phyloP scores from a whole-genome alignment of 2,888 invertebrate genomes.

The Ischnura elegans region DNA sequence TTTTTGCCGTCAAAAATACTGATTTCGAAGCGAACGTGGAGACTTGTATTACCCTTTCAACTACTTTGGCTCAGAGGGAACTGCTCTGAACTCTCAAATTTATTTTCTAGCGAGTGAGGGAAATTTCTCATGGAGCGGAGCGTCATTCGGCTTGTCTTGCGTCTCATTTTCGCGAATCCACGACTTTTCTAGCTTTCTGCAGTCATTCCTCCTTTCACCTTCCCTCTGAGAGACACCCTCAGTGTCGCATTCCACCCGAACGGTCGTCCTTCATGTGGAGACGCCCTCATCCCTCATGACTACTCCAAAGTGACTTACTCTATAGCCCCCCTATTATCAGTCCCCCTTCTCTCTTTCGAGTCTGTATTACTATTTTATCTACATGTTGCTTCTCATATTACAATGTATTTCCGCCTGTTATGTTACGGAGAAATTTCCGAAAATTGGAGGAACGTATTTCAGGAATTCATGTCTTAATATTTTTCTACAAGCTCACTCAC shows the following conservation, averaged over 20 bases:
- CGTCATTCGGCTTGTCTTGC: not conserved
- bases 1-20: too few species aligned
- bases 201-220: not conserved
- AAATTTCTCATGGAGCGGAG: not conserved
- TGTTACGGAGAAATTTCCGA: too few species aligned
- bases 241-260: not conserved
- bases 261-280: not conserved
- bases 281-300: not conserved
- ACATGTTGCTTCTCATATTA: too few species aligned
- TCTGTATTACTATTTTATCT: too few species aligned
- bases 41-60: too few species aligned
- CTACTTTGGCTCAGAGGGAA: too few species aligned
- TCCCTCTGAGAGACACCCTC: not conserved
- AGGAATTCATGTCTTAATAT: too few species aligned
- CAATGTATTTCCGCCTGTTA: too few species aligned
- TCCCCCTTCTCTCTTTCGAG: not conserved
- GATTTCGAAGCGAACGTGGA: too few species aligned
- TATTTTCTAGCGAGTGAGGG: not conserved
- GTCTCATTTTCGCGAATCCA: slow-evolving; percentile 6
- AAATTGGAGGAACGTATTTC: too few species aligned
- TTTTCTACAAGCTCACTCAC: too few species aligned
- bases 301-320: slow-evolving; percentile 32
- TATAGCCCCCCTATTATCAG: not conserved
- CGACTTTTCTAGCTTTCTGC: not conserved
- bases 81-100: not conserved